Base-by-base conservation (phyloP, 1,140 invertebrate species). In the Scaptodrosophila lebanonensis region DNA sequence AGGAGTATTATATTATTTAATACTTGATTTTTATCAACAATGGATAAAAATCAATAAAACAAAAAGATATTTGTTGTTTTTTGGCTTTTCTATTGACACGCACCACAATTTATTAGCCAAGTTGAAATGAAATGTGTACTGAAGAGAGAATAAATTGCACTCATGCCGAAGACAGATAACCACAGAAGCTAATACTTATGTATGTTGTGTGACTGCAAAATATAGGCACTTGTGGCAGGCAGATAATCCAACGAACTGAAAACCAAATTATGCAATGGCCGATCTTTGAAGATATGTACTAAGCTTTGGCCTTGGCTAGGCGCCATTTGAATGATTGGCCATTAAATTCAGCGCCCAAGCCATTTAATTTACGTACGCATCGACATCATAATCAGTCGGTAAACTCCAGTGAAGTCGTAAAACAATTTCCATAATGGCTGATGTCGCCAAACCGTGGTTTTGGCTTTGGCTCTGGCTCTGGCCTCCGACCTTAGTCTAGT, bases 321-420 rank as follows among this genome's bases (percentile, higher is more conserved):
- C 44, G 17, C 16, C 62, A 66, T 62, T 75, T 61, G 54, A 73
- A 43, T 60, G 64, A 73, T 79, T 79, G 68, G 70, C 73, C 58
- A 73, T 73, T 36, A 39, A 51, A 44, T 32, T 48, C 49, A 58
- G 64, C 48, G 16, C 36, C 22, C 12, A 7, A 45, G 1, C 13
- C 12, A 35, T 29, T 18, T 9, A 25, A 35, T 11, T 7, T 39
- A 27, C 29, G 29, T 20, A 47, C 12, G 15, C 3, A 22, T 4
- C 32, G 57, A 42, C 43, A 61, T 52, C 32, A 56, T 69, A 68
- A 77, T 68, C 75, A 56, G 56, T 60, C 64, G 32, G 48, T 13
- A 36, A 61, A 68, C 50, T 62, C 50, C 51, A 82, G 73, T 58
- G 33, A 38, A 56, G 56, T 52, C 68, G 65, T 69, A 73, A 82